Percentiles rank a stretch among this genome's conserved stretches.
Evolutionary conservation across 2,888 invertebrate species (phyloP).

Genomic region (Meghimatium bilineatum): DNA sequence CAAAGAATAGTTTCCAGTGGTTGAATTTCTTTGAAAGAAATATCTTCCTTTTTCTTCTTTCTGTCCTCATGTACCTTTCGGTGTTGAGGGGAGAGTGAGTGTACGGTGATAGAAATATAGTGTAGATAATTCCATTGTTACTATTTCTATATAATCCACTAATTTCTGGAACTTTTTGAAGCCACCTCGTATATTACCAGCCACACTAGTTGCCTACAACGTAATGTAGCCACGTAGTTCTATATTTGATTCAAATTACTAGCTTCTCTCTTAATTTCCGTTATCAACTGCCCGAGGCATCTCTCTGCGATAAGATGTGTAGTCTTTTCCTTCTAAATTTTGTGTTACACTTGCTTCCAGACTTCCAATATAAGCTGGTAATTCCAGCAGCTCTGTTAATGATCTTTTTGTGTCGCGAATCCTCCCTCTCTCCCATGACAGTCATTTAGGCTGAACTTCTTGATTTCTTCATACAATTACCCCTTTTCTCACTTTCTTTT

Average conservation of each 20-base stretch:
- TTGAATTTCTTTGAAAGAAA: no score
- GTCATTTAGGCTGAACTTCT: neutral
- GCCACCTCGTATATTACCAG: no score
- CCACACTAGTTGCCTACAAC: neutral
- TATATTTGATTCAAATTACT: neutral
- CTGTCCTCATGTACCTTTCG: no score
- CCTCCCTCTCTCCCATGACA: neutral
- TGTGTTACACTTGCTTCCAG: neutral
- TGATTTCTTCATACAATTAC: slow-evolving; percentile 4
- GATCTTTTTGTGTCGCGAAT: neutral
- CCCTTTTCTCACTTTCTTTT: neutral
- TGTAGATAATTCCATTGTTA: no score
- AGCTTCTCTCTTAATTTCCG: neutral
- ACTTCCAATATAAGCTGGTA: neutral
- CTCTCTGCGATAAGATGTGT: neutral
- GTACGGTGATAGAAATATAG: no score
- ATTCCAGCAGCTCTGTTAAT: neutral
- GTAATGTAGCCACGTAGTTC: neutral
- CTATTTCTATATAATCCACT: no score
- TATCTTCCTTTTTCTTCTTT: no score
- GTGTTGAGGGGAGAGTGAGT: no score
- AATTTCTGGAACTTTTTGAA: no score
- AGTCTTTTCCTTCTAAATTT: neutral
- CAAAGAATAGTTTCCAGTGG: no score
- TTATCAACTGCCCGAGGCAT: neutral